Conservation (phyloP, 2,888 invertebrate species). For the Tortricodes alternella region DNA sequence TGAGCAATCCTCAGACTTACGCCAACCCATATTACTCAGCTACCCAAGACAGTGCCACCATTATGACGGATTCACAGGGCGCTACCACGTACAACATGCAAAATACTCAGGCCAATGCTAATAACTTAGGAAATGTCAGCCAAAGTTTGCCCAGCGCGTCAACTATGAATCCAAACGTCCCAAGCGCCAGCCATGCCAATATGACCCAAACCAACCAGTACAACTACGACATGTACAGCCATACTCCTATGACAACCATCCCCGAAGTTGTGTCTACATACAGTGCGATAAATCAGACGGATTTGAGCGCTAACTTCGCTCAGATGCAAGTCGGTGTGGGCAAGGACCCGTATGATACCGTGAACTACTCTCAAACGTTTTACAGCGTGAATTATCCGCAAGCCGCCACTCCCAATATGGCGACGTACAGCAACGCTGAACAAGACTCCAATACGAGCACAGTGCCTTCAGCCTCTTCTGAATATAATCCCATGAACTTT, state of each 20-base stretch:
- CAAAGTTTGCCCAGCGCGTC: conserved; percentile 27
- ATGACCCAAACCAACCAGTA: conserved; percentile 27
- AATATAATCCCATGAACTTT: conserved; percentile 55
- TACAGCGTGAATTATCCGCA: conserved; percentile 67
- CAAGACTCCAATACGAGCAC: conserved; percentile 56
- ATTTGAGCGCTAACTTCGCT: conserved; percentile 60
- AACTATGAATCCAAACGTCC: not conserved
- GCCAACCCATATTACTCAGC: conserved; percentile 66
- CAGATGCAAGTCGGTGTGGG: conserved; percentile 64
- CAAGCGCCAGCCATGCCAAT: conserved; percentile 7
- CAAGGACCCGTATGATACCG: conserved; percentile 40
- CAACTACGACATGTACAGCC: conserved; percentile 41
- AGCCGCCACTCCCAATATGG: conserved; percentile 53
- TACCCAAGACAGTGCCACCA: conserved; percentile 54
- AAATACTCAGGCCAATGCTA: conserved; percentile 39
- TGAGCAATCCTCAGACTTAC: conserved; percentile 59
- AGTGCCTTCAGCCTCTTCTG: conserved; percentile 48
- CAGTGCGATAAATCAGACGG: conserved; percentile 44
- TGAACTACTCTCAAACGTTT: conserved; percentile 58
- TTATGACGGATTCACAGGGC: conserved; percentile 61
- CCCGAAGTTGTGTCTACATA: conserved; percentile 49
- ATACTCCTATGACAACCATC: conserved; percentile 43
- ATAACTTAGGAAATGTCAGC: conserved; percentile 33
- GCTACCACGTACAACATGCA: conserved; percentile 38
- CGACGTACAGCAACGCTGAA: conserved; percentile 61